Evolutionary conservation across 2,797 vertebrate genomes (phyloP), one percentile per base, ranked within the genome.

Genomic region (Aselliscus stoliczkanus): DNA sequence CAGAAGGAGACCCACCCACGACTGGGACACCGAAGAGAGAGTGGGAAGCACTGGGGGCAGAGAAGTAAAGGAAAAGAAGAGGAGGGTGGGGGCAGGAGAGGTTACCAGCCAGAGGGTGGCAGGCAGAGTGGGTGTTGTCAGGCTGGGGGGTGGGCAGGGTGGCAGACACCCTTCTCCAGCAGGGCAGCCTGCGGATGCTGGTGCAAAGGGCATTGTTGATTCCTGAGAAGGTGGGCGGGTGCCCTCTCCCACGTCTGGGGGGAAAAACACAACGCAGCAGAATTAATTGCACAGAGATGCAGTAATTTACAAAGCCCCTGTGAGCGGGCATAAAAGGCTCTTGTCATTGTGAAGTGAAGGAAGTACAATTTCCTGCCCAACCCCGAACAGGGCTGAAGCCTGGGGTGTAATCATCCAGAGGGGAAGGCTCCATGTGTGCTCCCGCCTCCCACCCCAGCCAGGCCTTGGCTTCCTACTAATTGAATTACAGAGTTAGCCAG

Each of bases 331-430:
- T 97, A 97, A 98, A 98, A 97, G 82, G 95, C 76, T 96, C 81
- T 97, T 98, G 95, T 97, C 97, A 96, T 56, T 75, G 72, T 97
- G 94, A 98, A 97, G 87, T 95, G 96, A 98, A 98, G 96, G 96
- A 98, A 98, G 88, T 96, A 96, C 91, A 98, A 97, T 97, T 98
- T 98, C 96, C 96, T 97, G 96, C 97, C 86, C 88, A 90, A 21
- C 20, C 96, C 80, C 37, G 90, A 97, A 93, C 92, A 96, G 82
- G 88, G 95, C 58, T 95, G 97, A 98, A 97, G 39, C 84, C 44
- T 97, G 65, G 52, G 96, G 88, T 96, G 93, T 95, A 98, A 97
- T 98, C 96, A 97, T 81, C 93, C 0, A 2, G 92, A 85, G 97
- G 77, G 96, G 87, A 95, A 42, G 83, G 90, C 84, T 97, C 95